Percentiles rank a stretch among this genome's conserved stretches.
phyloP scores from a whole-genome alignment of 2,113 vertebrate species.

The Phalacrocorax aristotelis region DNA sequence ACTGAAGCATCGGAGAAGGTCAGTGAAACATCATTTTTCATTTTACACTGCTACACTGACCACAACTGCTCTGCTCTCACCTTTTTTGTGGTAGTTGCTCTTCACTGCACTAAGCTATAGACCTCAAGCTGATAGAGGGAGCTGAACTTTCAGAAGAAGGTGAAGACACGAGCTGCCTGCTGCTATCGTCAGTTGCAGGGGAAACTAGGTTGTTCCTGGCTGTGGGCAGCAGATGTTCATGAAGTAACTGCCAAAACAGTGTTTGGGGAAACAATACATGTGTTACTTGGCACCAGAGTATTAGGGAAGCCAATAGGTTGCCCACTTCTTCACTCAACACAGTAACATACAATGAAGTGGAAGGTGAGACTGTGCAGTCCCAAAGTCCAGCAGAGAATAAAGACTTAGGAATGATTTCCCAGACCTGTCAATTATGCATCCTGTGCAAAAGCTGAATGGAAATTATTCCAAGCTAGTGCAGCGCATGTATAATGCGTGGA shows the following conservation, averaged over 20 bases:
- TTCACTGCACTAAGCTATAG: not conserved
- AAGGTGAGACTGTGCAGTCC: not conserved
- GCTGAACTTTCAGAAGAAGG: constrained; percentile 21
- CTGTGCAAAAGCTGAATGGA: not conserved
- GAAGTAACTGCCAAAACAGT: not conserved
- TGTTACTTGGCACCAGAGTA: constrained; percentile 17
- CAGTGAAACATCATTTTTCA: constrained; percentile 16
- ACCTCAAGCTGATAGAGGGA: constrained; percentile 15
- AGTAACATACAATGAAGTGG: not conserved
- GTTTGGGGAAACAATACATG: not conserved
- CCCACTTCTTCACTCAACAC: constrained; percentile 26
- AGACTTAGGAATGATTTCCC: not conserved
- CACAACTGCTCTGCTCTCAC: not conserved
- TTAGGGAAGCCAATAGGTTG: not conserved
- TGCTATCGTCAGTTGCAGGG: not conserved
- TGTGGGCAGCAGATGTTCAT: constrained; percentile 22
- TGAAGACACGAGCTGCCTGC: not conserved
- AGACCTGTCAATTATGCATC: not conserved
- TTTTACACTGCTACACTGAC: not conserved
- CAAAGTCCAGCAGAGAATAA: not conserved
- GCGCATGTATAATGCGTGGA: not conserved
- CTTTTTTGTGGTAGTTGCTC: not conserved
- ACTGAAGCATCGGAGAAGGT: not conserved
- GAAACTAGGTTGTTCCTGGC: not conserved
- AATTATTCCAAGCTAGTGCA: not conserved